These are phyloP conservation scores for Halcyon leucocephala DNA, from an alignment of 2,797 vertebrate genomes.

Conservation along the genomic window DNA sequence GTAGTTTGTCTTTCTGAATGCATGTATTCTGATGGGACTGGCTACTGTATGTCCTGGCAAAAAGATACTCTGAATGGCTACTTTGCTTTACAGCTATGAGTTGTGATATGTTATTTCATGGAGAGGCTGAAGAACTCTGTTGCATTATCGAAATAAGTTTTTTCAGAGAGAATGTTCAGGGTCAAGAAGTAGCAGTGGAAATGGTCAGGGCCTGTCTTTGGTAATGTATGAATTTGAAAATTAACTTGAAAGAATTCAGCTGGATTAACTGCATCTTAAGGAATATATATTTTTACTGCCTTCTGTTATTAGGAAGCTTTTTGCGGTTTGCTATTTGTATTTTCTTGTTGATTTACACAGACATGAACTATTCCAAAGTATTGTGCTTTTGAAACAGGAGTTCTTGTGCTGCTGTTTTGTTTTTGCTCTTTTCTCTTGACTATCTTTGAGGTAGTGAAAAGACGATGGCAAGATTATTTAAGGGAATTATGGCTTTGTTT, in stretches of 20 bases:
- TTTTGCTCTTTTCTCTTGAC: neutral
- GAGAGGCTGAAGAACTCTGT: neutral
- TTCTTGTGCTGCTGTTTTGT: neutral
- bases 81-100: neutral
- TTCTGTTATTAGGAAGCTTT: neutral
- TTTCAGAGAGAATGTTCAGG: neutral
- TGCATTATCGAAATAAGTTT: neutral
- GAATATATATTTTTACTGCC: neutral
- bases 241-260: neutral
- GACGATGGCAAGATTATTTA: neutral
- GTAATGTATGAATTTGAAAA: neutral
- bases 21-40: rapidly evolving
- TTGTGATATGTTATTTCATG: neutral
- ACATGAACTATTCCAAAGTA: neutral
- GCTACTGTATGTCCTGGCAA: neutral
- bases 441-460: neutral
- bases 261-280: neutral
- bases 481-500: neutral
- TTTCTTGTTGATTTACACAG: neutral
- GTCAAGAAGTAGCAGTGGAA: neutral
- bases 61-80: neutral
- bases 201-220: neutral
- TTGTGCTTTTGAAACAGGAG: neutral
- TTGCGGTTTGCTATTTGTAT: neutral
- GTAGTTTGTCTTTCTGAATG: neutral